These are phyloP conservation scores for Prunella himalayana DNA, from an alignment of 2,113 vertebrate species.

Conservation along the genomic window DNA sequence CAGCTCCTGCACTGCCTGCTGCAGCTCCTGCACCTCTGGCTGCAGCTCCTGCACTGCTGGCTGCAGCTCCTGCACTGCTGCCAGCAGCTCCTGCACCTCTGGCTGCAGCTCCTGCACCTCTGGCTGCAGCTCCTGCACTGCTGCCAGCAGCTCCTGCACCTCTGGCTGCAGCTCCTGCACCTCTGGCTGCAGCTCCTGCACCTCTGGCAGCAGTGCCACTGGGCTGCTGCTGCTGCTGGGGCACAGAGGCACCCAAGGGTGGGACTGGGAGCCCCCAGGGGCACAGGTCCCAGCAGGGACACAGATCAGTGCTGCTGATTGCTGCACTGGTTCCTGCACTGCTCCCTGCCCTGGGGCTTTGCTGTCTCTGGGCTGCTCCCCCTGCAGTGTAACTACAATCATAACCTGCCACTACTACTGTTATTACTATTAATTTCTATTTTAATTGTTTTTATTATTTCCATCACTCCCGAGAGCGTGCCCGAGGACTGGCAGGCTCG, in stretches of 20 bases:
- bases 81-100: not conserved
- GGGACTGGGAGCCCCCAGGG: not conserved
- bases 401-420: not conserved
- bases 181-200: not conserved
- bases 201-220: not conserved
- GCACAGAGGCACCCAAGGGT: not conserved
- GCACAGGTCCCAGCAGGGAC: too few relatives aligned
- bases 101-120: not conserved
- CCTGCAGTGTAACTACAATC: not conserved
- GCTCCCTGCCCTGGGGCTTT: not conserved
- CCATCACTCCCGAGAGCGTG: not conserved
- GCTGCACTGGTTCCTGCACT: not conserved
- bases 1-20: not conserved
- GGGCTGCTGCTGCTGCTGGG: not conserved
- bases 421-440: not conserved
- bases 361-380: not conserved
- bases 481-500: not conserved
- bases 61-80: too few relatives aligned
- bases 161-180: not conserved
- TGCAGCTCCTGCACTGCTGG: too few relatives aligned
- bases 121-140: too few relatives aligned
- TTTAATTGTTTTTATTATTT: not conserved
- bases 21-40: not conserved
- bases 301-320: not conserved
- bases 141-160: too few relatives aligned